A percentile compares a stretch with the other conserved stretches of the same genome.
Evolutionary conservation across 2,113 vertebrate genomes (phyloP).

Genomic region (Sardina pilchardus): DNA sequence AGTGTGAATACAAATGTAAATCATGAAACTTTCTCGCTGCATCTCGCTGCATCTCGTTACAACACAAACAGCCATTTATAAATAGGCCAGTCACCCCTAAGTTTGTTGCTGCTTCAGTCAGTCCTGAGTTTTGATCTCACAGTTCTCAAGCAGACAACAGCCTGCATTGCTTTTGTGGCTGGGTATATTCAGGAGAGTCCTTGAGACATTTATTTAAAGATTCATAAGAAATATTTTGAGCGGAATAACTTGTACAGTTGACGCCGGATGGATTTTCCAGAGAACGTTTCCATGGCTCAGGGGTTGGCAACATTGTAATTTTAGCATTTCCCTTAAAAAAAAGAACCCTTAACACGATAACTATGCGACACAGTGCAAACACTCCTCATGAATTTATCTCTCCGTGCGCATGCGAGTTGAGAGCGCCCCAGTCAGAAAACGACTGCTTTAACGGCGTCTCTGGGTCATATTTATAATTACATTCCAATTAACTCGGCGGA

Average conservation of each 20-base stretch:
- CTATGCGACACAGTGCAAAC: not conserved
- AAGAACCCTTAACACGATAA: not conserved
- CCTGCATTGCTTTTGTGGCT: not conserved
- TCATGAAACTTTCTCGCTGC: no score
- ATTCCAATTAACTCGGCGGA: conserved; percentile 43
- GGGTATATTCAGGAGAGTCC: not conserved
- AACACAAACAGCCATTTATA: no score
- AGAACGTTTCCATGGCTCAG: not conserved
- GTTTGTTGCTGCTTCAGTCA: no score
- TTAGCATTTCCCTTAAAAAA: not conserved
- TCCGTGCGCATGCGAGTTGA: not conserved
- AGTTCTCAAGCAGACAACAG: not conserved
- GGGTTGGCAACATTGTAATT: not conserved
- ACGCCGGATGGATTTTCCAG: not conserved
- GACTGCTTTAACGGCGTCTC: conserved; percentile 23
- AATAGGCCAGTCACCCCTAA: no score
- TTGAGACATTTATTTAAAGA: not conserved
- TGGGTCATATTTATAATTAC: conserved; percentile 46
- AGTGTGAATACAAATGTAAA: no score
- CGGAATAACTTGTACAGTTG: not conserved
- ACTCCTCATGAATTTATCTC: not conserved
- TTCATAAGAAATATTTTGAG: not conserved
- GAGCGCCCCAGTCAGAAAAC: not conserved
- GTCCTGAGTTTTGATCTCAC: no score
- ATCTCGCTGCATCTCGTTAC: no score